Base-by-base conservation (phyloP, 2,888 invertebrate genomes). In the Dryadula phaetusa region DNA sequence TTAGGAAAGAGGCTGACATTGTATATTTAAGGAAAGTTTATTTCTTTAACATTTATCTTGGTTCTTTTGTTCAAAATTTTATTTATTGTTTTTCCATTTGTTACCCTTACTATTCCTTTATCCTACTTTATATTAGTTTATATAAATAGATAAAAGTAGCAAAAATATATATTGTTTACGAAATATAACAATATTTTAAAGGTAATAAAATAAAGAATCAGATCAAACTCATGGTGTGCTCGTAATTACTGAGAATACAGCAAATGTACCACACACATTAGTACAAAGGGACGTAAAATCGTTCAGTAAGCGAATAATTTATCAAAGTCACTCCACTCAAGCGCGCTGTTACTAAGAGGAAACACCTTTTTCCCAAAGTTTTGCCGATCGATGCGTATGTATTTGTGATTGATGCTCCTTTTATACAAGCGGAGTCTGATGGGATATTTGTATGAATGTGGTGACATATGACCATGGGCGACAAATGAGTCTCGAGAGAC, bases 351-450 rank as follows among this genome's bases (percentile, higher is more conserved):
- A 18, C 63, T 22, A 46, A 37, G 22, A 22, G 54, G 34, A 64
- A 53, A 56, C 14, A 54, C 46, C 46, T 64, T 56, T 34, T 64
- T 25, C 46, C 16, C 16, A 47, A 46, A 64, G 25, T 64, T 64
- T 56, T 56, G 22, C 32, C 32, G 44, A 22, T 32, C 32, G 28
- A 32, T 54, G 42, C 7, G 32, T 46, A 22, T 64, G 46, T 22
- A 22, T 32, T 1, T 25, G 25, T 34, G 54, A 56, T 46, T 54
- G 46, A 64, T 56, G 54, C 32, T 64, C 44, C 28, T 32, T 54
- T 54, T 54, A 46, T 46, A 37, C 8, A 40, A 40, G 37, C n/a
- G 56, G 22, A 40, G 22, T 40, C 10, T 56, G 22, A 40, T 56
- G n/a, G 40, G 16, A 22, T 40, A 40, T 56, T 22, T 40, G 22